phyloP scores from a whole-genome alignment of 2,888 invertebrate species.

The Tachina grossa region DNA sequence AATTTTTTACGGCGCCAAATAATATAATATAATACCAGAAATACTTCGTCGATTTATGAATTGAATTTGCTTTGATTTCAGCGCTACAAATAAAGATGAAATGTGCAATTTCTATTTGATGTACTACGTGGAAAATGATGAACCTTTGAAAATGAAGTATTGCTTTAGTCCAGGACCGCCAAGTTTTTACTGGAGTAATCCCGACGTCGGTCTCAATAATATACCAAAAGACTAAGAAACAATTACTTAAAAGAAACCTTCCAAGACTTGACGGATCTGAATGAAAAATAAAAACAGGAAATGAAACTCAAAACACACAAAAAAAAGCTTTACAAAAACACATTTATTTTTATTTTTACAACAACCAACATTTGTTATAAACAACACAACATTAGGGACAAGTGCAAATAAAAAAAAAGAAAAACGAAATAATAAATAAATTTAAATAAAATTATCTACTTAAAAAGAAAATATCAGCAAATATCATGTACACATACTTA shows the following conservation, averaged over 20 bases:
- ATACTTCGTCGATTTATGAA: neutral
- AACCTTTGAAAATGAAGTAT: constrained; percentile 90
- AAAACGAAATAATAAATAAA: constrained; percentile 41
- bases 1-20: too few species aligned
- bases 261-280: neutral
- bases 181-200: constrained; percentile 89
- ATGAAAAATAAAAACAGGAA: constrained; percentile 13
- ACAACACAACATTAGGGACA: constrained; percentile 67
- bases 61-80: constrained; percentile 75
- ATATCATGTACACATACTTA: constrained; percentile 29
- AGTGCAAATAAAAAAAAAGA: constrained; percentile 71
- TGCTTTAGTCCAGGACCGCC: constrained; percentile 94
- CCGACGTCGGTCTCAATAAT: constrained; percentile 86
- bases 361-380: constrained; percentile 64
- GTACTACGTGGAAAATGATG: constrained; percentile 92
- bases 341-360: constrained; percentile 69
- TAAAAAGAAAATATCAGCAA: constrained; percentile 19
- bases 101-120: constrained; percentile 98
- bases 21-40: too few species aligned
- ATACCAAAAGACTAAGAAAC: constrained; percentile 89
- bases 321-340: constrained; percentile 58
- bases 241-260: constrained; percentile 81
- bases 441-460: neutral
- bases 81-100: constrained; percentile 93
- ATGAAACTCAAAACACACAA: constrained; percentile 52